Evolutionary conservation across 2,888 invertebrate species (phyloP).

Genomic region (Palloptera scutellata): DNA sequence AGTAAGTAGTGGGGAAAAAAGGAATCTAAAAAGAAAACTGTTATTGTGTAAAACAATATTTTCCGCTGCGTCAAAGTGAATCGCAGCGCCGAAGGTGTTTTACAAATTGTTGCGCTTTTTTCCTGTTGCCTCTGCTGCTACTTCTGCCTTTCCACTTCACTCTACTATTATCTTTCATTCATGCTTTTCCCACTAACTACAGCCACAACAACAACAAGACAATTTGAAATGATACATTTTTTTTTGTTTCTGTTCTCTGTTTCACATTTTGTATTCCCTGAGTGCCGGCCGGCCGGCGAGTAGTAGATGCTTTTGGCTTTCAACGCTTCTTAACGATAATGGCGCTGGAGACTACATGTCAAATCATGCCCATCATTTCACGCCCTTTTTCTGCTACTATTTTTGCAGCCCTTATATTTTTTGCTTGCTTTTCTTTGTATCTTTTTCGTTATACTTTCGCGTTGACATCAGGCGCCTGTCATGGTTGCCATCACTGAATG

Average conservation of each 20-base stretch:
- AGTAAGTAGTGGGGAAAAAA: no score
- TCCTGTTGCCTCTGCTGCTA: no score
- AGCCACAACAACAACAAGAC: no score
- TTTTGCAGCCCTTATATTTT: background rate
- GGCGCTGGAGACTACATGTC: constrained; percentile 4
- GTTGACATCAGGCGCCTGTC: background rate
- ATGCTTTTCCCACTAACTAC: no score
- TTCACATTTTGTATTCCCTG: no score
- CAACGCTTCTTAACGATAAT: constrained; percentile 4
- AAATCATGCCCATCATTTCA: background rate
- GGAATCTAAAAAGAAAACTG: no score
- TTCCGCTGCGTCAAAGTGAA: constrained; percentile 26
- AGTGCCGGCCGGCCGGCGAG: no score
- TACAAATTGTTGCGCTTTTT: constrained; percentile 27
- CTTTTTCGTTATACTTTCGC: background rate
- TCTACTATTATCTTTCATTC: background rate
- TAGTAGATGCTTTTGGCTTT: background rate
- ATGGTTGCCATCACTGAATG: background rate
- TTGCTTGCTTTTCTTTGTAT: background rate
- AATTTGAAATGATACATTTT: no score
- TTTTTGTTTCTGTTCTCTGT: no score
- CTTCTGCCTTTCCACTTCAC: background rate
- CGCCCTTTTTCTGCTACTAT: background rate
- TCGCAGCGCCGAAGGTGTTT: constrained; percentile 28
- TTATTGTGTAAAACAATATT: constrained; percentile 10